Base-by-base conservation (phyloP, 2,113 vertebrate genomes). In the Pelobates fuscus region DNA sequence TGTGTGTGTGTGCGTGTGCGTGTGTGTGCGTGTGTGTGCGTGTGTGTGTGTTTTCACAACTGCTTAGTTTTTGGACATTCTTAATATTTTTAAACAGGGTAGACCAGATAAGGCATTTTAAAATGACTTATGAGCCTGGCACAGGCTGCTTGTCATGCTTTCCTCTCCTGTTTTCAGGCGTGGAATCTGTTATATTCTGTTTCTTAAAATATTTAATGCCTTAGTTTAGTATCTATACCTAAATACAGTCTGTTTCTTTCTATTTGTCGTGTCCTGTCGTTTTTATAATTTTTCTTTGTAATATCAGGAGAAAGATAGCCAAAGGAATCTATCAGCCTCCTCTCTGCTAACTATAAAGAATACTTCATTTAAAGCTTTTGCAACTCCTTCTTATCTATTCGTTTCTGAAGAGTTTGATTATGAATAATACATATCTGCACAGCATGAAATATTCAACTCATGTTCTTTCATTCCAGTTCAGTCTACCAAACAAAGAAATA, bases 381-480 rank as follows among this genome's bases (percentile, higher is more conserved):
- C 71, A 41, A 64, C 23, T 74, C 41, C 68, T n/a, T 84, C 78
- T 85, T 86, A 84, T 85, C 83, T 86, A 67, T 83, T 81, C 78
- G 72, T 78, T 85, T 88, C 84, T 85, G 79, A 87, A 86, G 67
- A 78, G 78, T 82, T 81, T 82, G 74, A 72, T 86, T 57, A 84
- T 91, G 82, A 88, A 89, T 90, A 87, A 89, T 87, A 78, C 85
- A 90, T 88, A 79, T 64, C 64, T 78, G 63, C 73, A 81, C 12
- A 30, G 78, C 81, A 87, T 86, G 81, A 90, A 89, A 86, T 87
- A 88, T 86, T 90, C 85, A 87, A 29, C 58, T 84, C 69, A 5
- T 59, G 70, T 77, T 82, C 62, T 83, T 86, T 80, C 74, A 72
- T 84, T 87, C 20, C 70, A 81, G 63, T 83, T 83, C 81, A 79